Evolutionary conservation across 2,113 vertebrate species (phyloP).

Genomic region (Aspiorhynchus laticeps): DNA sequence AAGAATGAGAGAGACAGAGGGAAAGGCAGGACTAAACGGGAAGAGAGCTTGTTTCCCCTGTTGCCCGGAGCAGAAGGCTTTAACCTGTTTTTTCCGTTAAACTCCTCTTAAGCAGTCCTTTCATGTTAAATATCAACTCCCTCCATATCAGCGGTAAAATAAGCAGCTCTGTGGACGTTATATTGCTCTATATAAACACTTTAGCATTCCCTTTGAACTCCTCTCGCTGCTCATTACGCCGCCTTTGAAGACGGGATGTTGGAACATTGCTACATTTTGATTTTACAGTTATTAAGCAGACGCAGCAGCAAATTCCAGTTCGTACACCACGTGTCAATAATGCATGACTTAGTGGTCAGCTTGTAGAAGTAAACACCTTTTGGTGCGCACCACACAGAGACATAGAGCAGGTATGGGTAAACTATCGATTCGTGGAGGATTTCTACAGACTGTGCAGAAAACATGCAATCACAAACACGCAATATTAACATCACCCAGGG

Average conservation of each 20-base stretch:
- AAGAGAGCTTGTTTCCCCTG: slow-evolving; percentile 57
- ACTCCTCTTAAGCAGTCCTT: slow-evolving; percentile 72
- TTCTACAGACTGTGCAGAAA: slow-evolving; percentile 62
- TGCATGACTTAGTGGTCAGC: slow-evolving; percentile 62
- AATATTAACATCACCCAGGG: slow-evolving; percentile 43
- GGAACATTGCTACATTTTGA: slow-evolving; percentile 72
- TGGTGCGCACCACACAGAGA: slow-evolving; percentile 1
- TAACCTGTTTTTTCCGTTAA: slow-evolving; percentile 76
- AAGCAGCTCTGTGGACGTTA: slow-evolving; percentile 64
- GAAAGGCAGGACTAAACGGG: slow-evolving; percentile 17
- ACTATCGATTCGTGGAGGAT: slow-evolving; percentile 61
- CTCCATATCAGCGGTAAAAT: slow-evolving; percentile 70
- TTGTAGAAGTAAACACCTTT: slow-evolving; percentile 61
- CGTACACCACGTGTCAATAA: slow-evolving; percentile 70
- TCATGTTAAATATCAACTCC: slow-evolving; percentile 76
- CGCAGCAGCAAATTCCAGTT: slow-evolving; percentile 73
- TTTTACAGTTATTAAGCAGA: slow-evolving; percentile 78
- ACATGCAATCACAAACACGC: neutral
- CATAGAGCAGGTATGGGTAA: slow-evolving; percentile 25
- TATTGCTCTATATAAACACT: slow-evolving; percentile 75
- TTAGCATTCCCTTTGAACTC: slow-evolving; percentile 79
- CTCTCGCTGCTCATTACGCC: slow-evolving; percentile 70
- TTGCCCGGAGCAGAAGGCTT: slow-evolving; percentile 69
- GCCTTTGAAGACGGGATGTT: slow-evolving; percentile 76
- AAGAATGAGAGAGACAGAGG: neutral